Evolutionary conservation across 2,113 vertebrate genomes (phyloP).

Genomic region (Lates calcarifer): DNA sequence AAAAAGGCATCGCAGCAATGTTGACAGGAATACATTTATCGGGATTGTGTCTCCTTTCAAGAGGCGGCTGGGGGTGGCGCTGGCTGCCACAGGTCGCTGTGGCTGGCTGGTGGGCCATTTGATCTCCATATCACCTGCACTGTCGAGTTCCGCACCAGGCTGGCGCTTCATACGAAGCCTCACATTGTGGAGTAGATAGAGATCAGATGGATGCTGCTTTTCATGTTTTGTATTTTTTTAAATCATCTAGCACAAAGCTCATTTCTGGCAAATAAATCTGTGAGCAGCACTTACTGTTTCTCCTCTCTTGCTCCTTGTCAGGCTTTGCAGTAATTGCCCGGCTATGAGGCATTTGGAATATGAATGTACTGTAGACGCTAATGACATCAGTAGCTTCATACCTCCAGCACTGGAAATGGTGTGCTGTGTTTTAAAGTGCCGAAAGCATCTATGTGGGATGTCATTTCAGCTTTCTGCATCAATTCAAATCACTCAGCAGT

Average conservation of each 20-base stretch:
- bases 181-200: background rate
- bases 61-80: constrained; percentile 76
- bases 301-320: constrained; percentile 27
- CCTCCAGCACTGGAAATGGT: constrained; percentile 13
- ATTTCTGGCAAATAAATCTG: constrained; percentile 17
- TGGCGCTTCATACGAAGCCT: constrained; percentile 50
- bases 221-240: constrained; percentile 9
- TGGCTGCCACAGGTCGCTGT: constrained; percentile 72
- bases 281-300: constrained; percentile 28
- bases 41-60: constrained; percentile 85
- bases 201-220: constrained; percentile 24
- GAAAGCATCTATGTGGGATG: background rate
- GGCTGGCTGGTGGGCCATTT: constrained; percentile 69
- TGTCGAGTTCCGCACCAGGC: constrained; percentile 46
- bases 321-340: constrained; percentile 31
- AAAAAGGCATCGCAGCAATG: constrained; percentile 83
- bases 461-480: constrained; percentile 34
- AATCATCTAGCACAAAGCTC: constrained; percentile 1
- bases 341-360: constrained; percentile 33
- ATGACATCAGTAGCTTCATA: constrained; percentile 40
- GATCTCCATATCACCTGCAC: constrained; percentile 73
- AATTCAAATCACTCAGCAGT: constrained; percentile 27
- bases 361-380: constrained; percentile 32
- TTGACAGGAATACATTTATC: constrained; percentile 87
- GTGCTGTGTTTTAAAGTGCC: constrained; percentile 19